Conservation (phyloP, 2,888 invertebrate species). For the Orthosia cruda region DNA sequence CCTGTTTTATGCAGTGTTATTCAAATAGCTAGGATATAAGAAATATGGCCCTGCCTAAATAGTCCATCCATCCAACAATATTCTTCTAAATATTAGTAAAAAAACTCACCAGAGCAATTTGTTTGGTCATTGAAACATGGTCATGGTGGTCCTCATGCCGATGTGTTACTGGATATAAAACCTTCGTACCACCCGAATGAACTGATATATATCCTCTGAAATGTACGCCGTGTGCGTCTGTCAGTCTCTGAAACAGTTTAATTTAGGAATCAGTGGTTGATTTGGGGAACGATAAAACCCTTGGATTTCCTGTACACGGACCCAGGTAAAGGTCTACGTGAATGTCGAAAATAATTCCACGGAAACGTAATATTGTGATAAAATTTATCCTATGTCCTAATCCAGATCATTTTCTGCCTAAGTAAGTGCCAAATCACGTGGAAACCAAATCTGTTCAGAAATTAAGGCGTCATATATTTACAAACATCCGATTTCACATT, state of each 20-base stretch:
- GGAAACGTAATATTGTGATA: too few relatives aligned
- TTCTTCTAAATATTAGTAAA: too few relatives aligned
- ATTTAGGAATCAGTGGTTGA: not conserved
- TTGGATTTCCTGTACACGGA: not conserved
- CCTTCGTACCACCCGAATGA: conserved; percentile 44
- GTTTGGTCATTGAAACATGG: conserved; percentile 21
- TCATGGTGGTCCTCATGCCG: not conserved
- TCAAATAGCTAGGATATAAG: too few relatives aligned
- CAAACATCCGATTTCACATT: not conserved
- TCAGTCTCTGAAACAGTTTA: conserved; percentile 26
- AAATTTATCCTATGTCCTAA: too few relatives aligned
- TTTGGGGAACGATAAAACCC: not conserved
- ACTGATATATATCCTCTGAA: conserved; percentile 42
- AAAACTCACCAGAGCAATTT: too few relatives aligned
- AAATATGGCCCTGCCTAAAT: too few relatives aligned
- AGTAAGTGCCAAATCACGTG: too few relatives aligned
- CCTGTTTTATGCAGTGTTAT: too few relatives aligned
- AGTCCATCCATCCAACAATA: too few relatives aligned
- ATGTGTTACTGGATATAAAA: conserved; percentile 28
- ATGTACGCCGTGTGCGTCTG: conserved; percentile 9
- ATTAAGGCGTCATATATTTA: not conserved
- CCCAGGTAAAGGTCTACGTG: too few relatives aligned
- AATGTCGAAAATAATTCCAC: too few relatives aligned
- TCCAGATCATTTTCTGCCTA: too few relatives aligned
- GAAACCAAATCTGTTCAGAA: not conserved